Percentiles rank a stretch among this genome's conserved stretches.
These are phyloP conservation scores for Mamestra brassicae DNA, from an alignment of 2,888 invertebrate genomes.

Conservation along the genomic window DNA sequence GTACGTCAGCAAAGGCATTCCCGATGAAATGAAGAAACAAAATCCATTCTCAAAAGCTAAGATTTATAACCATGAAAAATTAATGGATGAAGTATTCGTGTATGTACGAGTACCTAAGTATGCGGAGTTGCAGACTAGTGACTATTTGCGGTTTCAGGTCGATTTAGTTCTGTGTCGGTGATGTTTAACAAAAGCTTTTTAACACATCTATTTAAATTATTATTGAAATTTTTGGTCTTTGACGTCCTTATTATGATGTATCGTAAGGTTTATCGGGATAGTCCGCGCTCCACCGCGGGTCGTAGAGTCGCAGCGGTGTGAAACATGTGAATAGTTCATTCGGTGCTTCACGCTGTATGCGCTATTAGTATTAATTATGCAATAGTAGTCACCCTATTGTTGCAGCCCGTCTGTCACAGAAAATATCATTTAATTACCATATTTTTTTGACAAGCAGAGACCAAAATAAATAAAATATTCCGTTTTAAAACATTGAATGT, in stretches of 20 bases:
- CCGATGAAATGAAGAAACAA: slow-evolving; percentile 57
- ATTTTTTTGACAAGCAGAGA: not conserved
- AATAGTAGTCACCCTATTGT: slow-evolving; percentile 26
- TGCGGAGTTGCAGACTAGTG: slow-evolving; percentile 33
- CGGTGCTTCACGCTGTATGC: slow-evolving; percentile 58
- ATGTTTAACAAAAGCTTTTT: slow-evolving; percentile 15
- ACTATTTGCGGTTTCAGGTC: slow-evolving; percentile 5
- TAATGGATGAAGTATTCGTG: slow-evolving; percentile 58
- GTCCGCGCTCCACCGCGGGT: slow-evolving; percentile 44
- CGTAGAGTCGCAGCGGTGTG: slow-evolving; percentile 38
- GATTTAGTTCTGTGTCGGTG: slow-evolving; percentile 6
- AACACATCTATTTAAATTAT: slow-evolving; percentile 13
- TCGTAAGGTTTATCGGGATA: slow-evolving; percentile 38
- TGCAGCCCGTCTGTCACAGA: slow-evolving; percentile 16
- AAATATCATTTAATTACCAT: slow-evolving; percentile 10
- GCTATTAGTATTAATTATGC: slow-evolving; percentile 63
- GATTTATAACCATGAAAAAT: slow-evolving; percentile 48
- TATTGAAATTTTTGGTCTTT: not conserved
- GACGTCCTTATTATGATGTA: slow-evolving; percentile 9
- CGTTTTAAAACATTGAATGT: slow-evolving; percentile 13
- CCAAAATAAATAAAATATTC: not conserved
- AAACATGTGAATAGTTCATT: slow-evolving; percentile 67
- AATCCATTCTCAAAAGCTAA: slow-evolving; percentile 61
- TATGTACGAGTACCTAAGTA: slow-evolving; percentile 37
- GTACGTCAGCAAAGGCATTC: slow-evolving; percentile 58